Percentiles rank a stretch among this genome's conserved stretches.
Conservation (phyloP, 2,888 invertebrate species). For the Nemotelus nigrinus region DNA sequence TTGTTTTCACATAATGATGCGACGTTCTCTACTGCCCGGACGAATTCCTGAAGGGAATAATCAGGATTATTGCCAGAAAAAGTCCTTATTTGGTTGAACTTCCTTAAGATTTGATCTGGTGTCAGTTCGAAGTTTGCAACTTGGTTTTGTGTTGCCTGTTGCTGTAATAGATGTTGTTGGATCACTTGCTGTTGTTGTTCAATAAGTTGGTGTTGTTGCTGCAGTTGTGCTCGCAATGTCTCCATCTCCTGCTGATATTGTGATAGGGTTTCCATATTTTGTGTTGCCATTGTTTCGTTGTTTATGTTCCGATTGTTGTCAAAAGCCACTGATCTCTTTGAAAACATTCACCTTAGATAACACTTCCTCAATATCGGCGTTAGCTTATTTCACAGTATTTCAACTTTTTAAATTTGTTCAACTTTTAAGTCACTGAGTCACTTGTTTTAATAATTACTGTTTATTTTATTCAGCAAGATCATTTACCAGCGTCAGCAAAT, state of each 20-base stretch:
- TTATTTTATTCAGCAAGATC: no score
- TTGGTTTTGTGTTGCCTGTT: background rate
- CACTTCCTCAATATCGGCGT: no score
- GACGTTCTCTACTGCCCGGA: background rate
- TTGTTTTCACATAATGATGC: background rate
- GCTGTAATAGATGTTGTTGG: background rate
- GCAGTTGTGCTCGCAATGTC: background rate
- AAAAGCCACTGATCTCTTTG: no score
- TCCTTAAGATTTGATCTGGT: background rate
- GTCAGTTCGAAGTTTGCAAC: background rate
- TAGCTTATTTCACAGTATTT: no score
- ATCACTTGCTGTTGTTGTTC: background rate
- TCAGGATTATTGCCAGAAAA: background rate
- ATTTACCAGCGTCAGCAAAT: background rate
- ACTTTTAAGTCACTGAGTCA: no score
- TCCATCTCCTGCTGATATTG: background rate
- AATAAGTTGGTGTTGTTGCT: background rate
- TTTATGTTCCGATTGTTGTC: no score
- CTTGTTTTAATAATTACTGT: no score
- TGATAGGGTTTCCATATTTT: no score
- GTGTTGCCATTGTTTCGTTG: no score
- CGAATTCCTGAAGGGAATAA: background rate
- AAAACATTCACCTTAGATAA: no score
- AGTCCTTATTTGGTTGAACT: background rate
- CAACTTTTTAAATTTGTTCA: no score